Percentiles rank a stretch among this genome's conserved stretches.
phyloP scores from a whole-genome alignment of 2,797 vertebrate genomes.

The Clarias laeviceps region DNA sequence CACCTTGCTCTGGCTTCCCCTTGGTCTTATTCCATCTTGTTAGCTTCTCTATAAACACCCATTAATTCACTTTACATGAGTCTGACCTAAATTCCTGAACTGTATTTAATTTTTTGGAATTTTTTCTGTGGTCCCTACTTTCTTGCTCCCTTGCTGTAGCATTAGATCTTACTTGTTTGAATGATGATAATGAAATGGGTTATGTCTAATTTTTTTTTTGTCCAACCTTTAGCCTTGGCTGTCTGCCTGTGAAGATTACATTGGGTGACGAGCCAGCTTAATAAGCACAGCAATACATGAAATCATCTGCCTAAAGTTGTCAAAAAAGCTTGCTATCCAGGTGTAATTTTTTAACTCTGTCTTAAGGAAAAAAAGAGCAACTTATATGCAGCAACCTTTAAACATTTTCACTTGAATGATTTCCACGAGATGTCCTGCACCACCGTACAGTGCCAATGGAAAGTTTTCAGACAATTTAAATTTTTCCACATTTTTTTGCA shows the following conservation, averaged over 20 bases:
- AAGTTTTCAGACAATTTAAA: too few species aligned
- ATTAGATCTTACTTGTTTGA: neutral
- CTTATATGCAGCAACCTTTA: neutral
- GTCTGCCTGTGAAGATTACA: neutral
- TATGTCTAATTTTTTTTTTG: neutral
- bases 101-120: neutral
- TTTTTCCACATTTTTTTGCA: too few species aligned
- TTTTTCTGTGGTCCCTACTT: neutral
- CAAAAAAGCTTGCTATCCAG: too few species aligned
- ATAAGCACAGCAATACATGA: neutral
- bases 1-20: neutral
- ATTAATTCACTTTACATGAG: neutral
- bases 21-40: neutral
- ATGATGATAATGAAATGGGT: neutral
- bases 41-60: neutral
- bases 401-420: neutral
- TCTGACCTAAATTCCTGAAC: neutral
- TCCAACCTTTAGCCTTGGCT: neutral
- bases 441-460: neutral
- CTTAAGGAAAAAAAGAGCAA: neutral
- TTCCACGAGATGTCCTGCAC: neutral
- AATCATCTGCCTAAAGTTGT: neutral
- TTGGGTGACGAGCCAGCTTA: neutral
- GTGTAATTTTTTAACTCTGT: neutral
- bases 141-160: too few species aligned